Evolutionary conservation across 2,113 vertebrate species (phyloP), one percentile per base, ranked within the genome.

Genomic region (Stigmatopora nigra): DNA sequence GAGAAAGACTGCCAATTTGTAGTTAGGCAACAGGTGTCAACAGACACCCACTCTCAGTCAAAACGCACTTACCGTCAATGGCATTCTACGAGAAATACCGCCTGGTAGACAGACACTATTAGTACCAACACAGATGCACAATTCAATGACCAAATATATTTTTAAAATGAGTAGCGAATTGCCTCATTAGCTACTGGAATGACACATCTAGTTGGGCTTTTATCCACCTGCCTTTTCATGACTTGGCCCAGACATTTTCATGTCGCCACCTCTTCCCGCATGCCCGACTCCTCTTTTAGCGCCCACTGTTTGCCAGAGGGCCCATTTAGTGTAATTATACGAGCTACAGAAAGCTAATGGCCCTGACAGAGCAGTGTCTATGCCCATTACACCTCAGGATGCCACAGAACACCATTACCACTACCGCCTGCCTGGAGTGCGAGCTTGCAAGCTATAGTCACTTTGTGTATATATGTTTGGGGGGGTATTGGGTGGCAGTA

Each of bases 311-410:
- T 84, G 77, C 82, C 82, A 84, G 84, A 81, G 80, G 82, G 81
- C 79, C 83, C 77, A 86, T 88, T 87, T 84, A 78, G 79, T 87
- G 78, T 84, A 87, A 88, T 87, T 88, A 87, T 83, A 87, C 71
- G 52, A 86, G 80, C 83, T 82, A 78, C 75, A 84, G 82, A 76
- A 77, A 78, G 79, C 85, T 87, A 88, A 88, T 87, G 81, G 83
- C 76, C 79, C 79, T 66, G 70, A 80, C 82, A 78, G 80, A 82
- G 80, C 77, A 61, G 73, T 66, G 82, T 68, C 79, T 70, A n/a
- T 76, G 80, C 78, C 78, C 78, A 88, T 88, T 87, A 82, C 78
- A 81, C 82, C 79, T 77, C 70, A 58, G 81, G 86, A 75, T 82
- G 82, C 80, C 81, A 69, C 75, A 81, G 70, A 84, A 87, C 81